A percentile compares a stretch with the other conserved stretches of the same genome.
These are phyloP conservation scores for Drosophila miranda DNA, from an alignment of 1,140 invertebrate species.

Conservation along the genomic window DNA sequence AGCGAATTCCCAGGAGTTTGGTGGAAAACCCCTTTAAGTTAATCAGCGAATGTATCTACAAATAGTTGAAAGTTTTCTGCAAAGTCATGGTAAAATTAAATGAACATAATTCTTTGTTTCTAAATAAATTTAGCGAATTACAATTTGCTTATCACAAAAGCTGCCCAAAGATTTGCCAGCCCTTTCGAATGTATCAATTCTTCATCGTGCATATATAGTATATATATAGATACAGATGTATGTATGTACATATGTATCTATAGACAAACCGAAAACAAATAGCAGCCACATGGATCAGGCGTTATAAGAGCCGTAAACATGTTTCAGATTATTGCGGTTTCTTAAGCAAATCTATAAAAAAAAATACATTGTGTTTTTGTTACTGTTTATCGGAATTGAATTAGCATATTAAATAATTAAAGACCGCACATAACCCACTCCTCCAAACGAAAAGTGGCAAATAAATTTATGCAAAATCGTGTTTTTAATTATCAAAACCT, in stretches of 20 bases:
- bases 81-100: constrained; percentile 23
- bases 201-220: neutral
- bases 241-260: no score
- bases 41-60: neutral
- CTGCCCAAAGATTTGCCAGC: constrained; percentile 10
- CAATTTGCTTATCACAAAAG: no score
- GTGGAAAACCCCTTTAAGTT: neutral
- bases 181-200: constrained; percentile 34
- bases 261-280: constrained; percentile 19
- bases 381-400: constrained; percentile 16
- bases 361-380: constrained; percentile 25
- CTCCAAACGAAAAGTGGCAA: constrained; percentile 17
- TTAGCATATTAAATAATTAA: constrained; percentile 49
- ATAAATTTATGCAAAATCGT: constrained; percentile 40
- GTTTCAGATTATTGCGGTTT: constrained; percentile 57
- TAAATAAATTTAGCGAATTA: neutral
- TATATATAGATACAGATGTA: no score
- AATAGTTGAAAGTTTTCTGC: neutral
- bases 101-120: constrained; percentile 10
- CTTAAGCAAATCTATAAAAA: constrained; percentile 36
- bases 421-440: constrained; percentile 25
- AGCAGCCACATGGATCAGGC: constrained; percentile 34
- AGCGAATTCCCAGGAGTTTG: constrained; percentile 13
- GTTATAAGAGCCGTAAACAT: constrained; percentile 54
- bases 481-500: constrained; percentile 19